Evolutionary conservation across 2,888 invertebrate genomes (phyloP).

Genomic region (Hoplodrina ambigua): DNA sequence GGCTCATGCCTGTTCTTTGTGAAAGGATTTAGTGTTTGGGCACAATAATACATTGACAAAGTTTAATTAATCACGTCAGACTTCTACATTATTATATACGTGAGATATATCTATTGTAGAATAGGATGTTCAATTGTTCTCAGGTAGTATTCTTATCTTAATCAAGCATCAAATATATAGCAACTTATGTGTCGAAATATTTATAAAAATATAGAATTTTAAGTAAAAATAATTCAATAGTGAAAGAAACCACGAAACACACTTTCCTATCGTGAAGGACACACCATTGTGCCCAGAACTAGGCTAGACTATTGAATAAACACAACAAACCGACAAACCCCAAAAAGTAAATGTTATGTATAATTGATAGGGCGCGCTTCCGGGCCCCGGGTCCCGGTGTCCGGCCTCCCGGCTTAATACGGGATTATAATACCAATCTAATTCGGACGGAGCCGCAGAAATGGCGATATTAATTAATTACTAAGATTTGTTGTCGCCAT

Average conservation of each 20-base stretch:
- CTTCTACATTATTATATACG: no score
- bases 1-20: background rate
- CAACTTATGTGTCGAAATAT: no score
- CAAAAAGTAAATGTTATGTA: conserved; percentile 35
- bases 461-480: conserved; percentile 46
- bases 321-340: conserved; percentile 31
- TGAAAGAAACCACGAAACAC: conserved; percentile 1
- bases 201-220: no score
- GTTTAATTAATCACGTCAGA: no score
- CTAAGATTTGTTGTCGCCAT: conserved; percentile 16
- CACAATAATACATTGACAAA: no score
- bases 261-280: background rate
- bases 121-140: no score
- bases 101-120: no score
- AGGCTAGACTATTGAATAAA: conserved; percentile 27
- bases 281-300: conserved; percentile 17
- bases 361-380: conserved; percentile 29
- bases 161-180: no score
- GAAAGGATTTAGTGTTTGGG: no score
- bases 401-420: conserved; percentile 21
- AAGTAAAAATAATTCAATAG: no score
- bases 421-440: conserved; percentile 45
- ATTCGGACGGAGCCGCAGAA: conserved; percentile 18
- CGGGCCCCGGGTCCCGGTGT: background rate
- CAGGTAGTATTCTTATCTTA: no score